Evolutionary conservation across 1,140 invertebrate genomes (phyloP), one percentile per base, ranked within the genome.

Genomic region (Caerostris darwini): DNA sequence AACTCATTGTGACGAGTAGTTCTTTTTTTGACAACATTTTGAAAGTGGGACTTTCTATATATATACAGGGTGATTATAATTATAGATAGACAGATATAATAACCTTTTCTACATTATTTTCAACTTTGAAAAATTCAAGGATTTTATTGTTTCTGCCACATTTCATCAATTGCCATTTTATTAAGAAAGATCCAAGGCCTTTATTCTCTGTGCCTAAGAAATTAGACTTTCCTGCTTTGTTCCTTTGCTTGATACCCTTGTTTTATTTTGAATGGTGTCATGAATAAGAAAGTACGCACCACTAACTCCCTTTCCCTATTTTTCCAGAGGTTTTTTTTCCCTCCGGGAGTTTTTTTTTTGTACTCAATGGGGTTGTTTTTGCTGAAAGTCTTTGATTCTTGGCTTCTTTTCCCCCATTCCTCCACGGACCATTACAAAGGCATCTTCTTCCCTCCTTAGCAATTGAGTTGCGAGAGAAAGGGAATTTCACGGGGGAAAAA

Each of bases 201-300:
- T 77, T 77, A 77, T 10, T 77, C 69, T 77, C 10, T 77, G 8
- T 50, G 19, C 7, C 69, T 34, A 50, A 77, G 34, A 77, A 77
- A 77, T 77, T 77, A 77, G 69, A 34, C 7, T 71, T 71, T 19
- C 67, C 17, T 71, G n/a, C n/a, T n/a, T n/a, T n/a, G 34, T 34
- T 34, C 8, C 34, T 77, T 77, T 77, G 19, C 12, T 77, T 50
- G 34, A 77, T 77, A 77, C 19, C 19, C 19, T 77, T 71, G 7
- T 77, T 77, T 77, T 77, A 77, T 77, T 77, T 77, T 77, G 69
- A 77, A 50, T 34, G 50, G 10, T 34, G 19, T 77, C 69, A 77
- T 77, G 71, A 77, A 77, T 77, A 77, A 77, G 34, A 77, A 50
- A 53, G 71, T 77, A 77, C 50, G 14, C 71, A 50, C 34, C 34